A percentile compares a stretch with the other conserved stretches of the same genome.
These are phyloP conservation scores for Atractosteus spatula DNA, from an alignment of 2,113 vertebrate genomes.

Conservation along the genomic window DNA sequence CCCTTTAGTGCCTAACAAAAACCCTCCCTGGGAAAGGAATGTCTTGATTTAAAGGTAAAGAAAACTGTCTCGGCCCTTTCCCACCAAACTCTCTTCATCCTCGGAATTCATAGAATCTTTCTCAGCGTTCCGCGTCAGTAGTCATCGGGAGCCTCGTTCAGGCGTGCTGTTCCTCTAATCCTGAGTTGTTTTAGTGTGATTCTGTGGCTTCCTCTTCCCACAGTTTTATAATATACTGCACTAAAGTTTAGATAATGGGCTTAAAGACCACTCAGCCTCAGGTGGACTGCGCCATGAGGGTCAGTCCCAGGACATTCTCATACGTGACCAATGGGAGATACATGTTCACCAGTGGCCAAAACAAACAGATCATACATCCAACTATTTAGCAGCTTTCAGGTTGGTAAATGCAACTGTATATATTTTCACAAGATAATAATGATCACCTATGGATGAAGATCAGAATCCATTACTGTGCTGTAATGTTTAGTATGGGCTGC, in stretches of 20 bases:
- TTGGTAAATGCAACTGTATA: too few relatives aligned
- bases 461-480: too few relatives aligned
- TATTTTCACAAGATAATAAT: too few relatives aligned
- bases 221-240: constrained; percentile 69
- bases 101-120: constrained; percentile 70
- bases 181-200: constrained; percentile 76
- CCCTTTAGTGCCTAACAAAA: constrained; percentile 65
- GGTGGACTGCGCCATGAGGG: constrained; percentile 63
- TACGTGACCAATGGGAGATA: constrained; percentile 5
- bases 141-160: constrained; percentile 66
- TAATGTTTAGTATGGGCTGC: too few relatives aligned
- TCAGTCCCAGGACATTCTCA: constrained; percentile 40
- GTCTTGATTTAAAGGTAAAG: constrained; percentile 78
- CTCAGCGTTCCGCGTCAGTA: constrained; percentile 78
- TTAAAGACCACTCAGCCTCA: constrained; percentile 50
- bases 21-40: constrained; percentile 76
- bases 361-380: neutral
- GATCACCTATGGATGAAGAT: too few relatives aligned
- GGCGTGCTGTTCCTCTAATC: constrained; percentile 70
- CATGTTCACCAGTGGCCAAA: neutral
- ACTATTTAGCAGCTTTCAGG: too few relatives aligned
- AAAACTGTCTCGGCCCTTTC: constrained; percentile 68
- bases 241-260: constrained; percentile 63
- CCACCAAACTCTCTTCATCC: constrained; percentile 63
- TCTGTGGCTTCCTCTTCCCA: constrained; percentile 80